Base-by-base conservation (phyloP, 2,888 invertebrate species). In the Dasypogon diadema region DNA sequence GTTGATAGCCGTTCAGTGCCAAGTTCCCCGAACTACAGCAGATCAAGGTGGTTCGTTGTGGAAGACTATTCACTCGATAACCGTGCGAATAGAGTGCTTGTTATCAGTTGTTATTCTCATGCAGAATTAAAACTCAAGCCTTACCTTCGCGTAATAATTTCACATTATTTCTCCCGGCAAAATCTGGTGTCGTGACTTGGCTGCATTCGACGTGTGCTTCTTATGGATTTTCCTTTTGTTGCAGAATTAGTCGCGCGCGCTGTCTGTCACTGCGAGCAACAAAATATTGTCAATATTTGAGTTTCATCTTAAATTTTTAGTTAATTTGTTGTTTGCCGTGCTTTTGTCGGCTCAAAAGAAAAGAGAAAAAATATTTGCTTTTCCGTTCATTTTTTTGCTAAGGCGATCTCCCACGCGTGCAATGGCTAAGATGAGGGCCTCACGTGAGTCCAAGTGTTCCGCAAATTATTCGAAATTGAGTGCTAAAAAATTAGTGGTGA, bases 381-480 rank as follows among this genome's bases (percentile, higher is more conserved):
- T 42, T 42, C 42, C 42, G 42, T 42, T 42, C n/a, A 42, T 12
- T 12, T 42, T 30, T 42, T 42, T 42, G 42, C n/a, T 51, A 12
- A 42, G n/a, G 42, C 3, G 42, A 42, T 42, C n/a, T 54, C 54
- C 54, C 22, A 54, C 54, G 54, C 56, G 18, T 24, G 3, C n/a
- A 56, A 42, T 42, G n/a, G 63, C 63, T 3, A 63, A 63, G 34
- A 74, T 74, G 74, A 74, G 14, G 74, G 46, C 48, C 74, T 74
- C 74, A 26, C 46, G 48, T 60, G 60, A 74, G n/a, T 6, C 24
- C 30, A 54, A 58, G 74, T 74, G 74, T 16, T 48, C 10, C n/a
- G 34, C n/a, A 5, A 74, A 42, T 55, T 14, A 22, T 37, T 18
- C 56, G 10, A 56, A 34, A 21, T 70, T 34, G 12, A 54, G 70